Evolutionary conservation across 2,888 invertebrate species (phyloP).

Genomic region (Tridacna crocea): DNA sequence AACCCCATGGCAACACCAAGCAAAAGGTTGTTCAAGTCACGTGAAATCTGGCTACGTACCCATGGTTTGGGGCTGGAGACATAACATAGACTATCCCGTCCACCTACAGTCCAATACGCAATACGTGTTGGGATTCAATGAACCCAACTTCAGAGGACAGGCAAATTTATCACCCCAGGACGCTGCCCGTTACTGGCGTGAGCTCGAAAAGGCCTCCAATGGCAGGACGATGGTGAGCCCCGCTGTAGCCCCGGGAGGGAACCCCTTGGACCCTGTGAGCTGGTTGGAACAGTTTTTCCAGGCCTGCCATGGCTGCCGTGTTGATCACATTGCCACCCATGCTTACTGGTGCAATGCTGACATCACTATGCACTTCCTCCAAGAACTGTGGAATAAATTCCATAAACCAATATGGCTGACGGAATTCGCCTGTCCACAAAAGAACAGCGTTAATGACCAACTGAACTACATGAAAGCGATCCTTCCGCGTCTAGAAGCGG

Average conservation of each 20-base stretch:
- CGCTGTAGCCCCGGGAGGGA: background rate
- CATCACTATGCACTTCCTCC: slow-evolving; percentile 22
- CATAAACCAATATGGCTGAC: slow-evolving; percentile 61
- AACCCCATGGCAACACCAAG: slow-evolving; percentile 34
- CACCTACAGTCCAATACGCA: slow-evolving; percentile 43
- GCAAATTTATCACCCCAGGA: slow-evolving; percentile 62
- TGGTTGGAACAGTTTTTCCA: slow-evolving; percentile 69
- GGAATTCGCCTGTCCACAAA: slow-evolving; percentile 61
- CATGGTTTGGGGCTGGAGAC: slow-evolving; percentile 66
- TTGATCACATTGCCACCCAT: slow-evolving; percentile 70
- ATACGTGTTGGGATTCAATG: slow-evolving; percentile 67
- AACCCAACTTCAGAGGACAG: slow-evolving; percentile 65
- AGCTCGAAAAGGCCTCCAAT: slow-evolving; percentile 61
- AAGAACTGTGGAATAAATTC: slow-evolving; percentile 35
- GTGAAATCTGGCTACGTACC: slow-evolving; percentile 49
- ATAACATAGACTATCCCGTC: background rate
- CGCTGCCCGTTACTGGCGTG: slow-evolving; percentile 65
- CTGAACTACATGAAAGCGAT: slow-evolving; percentile 86
- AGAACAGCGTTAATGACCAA: slow-evolving; percentile 22
- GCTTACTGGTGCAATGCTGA: slow-evolving; percentile 35
- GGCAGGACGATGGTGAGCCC: slow-evolving; percentile 21
- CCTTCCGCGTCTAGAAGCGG: slow-evolving; percentile 95
- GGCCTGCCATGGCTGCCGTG: slow-evolving; percentile 60
- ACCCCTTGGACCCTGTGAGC: slow-evolving; percentile 39
- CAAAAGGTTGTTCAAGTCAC: slow-evolving; percentile 39